phyloP scores from a whole-genome alignment of 2,888 invertebrate species.

The Scaptomyza tumidula region DNA sequence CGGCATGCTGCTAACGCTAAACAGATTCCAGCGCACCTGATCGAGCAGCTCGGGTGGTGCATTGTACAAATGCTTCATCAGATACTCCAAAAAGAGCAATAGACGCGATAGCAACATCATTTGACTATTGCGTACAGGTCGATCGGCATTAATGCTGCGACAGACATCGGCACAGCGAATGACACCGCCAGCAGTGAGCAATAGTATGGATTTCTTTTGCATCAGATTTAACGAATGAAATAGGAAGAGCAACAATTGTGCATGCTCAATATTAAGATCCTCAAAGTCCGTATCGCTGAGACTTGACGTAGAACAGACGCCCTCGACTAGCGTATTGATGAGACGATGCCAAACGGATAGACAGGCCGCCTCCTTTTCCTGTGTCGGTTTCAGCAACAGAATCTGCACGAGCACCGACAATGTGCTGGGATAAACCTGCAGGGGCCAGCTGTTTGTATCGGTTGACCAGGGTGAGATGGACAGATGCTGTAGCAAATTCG shows the following conservation, averaged over 20 bases:
- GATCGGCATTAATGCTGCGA: constrained; percentile 83
- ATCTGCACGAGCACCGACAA: constrained; percentile 94
- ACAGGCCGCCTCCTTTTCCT: constrained; percentile 95
- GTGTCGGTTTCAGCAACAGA: constrained; percentile 91
- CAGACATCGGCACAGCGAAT: constrained; percentile 89
- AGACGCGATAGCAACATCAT: constrained; percentile 93
- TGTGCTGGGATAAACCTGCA: constrained; percentile 91
- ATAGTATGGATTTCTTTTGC: constrained; percentile 97
- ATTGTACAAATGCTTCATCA: constrained; percentile 97
- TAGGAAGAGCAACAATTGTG: constrained; percentile 95
- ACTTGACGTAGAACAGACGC: constrained; percentile 86
- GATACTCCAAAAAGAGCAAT: constrained; percentile 94
- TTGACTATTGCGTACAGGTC: constrained; percentile 86
- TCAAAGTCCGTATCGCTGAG: constrained; percentile 82
- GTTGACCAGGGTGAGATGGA: constrained; percentile 90
- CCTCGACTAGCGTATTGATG: constrained; percentile 94
- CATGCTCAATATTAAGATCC: constrained; percentile 98
- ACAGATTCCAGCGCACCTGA: constrained; percentile 94
- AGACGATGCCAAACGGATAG: constrained; percentile 96
- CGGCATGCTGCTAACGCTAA: constrained; percentile 87
- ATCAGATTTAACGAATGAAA: constrained; percentile 97
- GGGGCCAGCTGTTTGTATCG: constrained; percentile 89
- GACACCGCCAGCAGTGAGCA: constrained; percentile 91
- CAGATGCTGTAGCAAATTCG: constrained; percentile 89
- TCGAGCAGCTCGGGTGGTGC: constrained; percentile 93